Evolutionary conservation across 2,113 vertebrate genomes (phyloP), one percentile per base, ranked within the genome.

Genomic region (Struthio camelus): DNA sequence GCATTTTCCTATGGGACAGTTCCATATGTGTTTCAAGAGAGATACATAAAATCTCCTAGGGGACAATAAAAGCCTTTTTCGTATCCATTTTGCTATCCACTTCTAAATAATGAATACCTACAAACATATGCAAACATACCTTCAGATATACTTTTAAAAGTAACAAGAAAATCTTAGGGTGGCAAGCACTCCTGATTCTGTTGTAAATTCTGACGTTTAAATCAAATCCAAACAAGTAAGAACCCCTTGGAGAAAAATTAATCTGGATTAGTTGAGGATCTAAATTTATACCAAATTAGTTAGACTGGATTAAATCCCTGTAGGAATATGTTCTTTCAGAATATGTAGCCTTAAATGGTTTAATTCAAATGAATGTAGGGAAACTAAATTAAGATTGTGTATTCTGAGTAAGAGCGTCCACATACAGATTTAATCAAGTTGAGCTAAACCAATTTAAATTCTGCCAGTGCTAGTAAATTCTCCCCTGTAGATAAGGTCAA

Each of bases 321-420:
- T 50, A 72, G 84, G 90, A 69, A 42, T 58, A 40, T 44, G 40
- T 24, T 94, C n/a, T 77, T 70, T 92, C 78, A 73, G 58, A 92
- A 82, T 51, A 85, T 2, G 23, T 19, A 80, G 77, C 17, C 62
- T 80, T 73, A 95, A 85, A 70, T 62, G n/a, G 19, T 91, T 89
- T 92, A 89, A 84, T 80, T 82, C 78, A 94, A 96, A 89, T 11
- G 64, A 89, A 92, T 40, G 11, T 95, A 83, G 38, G 34, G 53
- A 95, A 94, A 93, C 7, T 15, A 89, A 81, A 95, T 82, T 72
- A 87, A 93, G 70, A 28, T 24, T 61, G 20, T 2, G 2, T 87
- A 46, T 69, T 89, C 36, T 34, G 34, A 85, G 53, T 61, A 92
- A 86, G 30, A 87, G 65, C 4, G 3, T 73, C 53, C 70, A 93